Conservation (phyloP, 2,113 vertebrate genomes). For the Gymnorhina tibicen region DNA sequence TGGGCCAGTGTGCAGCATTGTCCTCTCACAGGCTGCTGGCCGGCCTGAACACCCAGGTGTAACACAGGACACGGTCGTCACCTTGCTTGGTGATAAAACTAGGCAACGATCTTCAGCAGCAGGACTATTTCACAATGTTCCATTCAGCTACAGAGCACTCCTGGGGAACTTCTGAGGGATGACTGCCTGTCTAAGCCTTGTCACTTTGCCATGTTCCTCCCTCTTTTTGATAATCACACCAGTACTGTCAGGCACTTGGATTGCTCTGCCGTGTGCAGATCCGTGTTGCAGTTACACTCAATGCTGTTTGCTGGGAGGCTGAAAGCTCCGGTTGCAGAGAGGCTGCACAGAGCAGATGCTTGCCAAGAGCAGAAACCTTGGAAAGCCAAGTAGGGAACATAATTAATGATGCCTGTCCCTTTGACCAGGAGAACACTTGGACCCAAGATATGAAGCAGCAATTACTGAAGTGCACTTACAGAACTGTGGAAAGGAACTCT, state of each 20-base stretch:
- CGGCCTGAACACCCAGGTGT: not conserved
- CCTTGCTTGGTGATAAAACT: not conserved
- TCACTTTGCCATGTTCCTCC: not conserved
- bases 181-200: not conserved
- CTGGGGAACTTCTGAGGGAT: not conserved
- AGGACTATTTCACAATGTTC: not conserved
- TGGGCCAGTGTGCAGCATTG: not conserved
- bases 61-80: not conserved
- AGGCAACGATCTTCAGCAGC: not conserved
- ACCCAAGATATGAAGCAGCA: not conserved
- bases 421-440: constrained; percentile 14
- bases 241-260: not conserved
- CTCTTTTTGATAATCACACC: not conserved
- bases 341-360: not conserved
- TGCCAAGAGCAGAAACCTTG: not conserved
- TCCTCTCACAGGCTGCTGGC: not conserved
- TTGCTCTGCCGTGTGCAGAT: not conserved
- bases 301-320: not conserved
- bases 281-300: not conserved
- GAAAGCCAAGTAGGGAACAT: not conserved
- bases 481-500: not conserved
- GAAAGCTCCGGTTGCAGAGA: not conserved
- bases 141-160: not conserved
- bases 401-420: not conserved
- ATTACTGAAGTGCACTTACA: constrained; percentile 9